Evolutionary conservation across 2,113 vertebrate genomes (phyloP).

Genomic region (Tragelaphus imberbis): DNA sequence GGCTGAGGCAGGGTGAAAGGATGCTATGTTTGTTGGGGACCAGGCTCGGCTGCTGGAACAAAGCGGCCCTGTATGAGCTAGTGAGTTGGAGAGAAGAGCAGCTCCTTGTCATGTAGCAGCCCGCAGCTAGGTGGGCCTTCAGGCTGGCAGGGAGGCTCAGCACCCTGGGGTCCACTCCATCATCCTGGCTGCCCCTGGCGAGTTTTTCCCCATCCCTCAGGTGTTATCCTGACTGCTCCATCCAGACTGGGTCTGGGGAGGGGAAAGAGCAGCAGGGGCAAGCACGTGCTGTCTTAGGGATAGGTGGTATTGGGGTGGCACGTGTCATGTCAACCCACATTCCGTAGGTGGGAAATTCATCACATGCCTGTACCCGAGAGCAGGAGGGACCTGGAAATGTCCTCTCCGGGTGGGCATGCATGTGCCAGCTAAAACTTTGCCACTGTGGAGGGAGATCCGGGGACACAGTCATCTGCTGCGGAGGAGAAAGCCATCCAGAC

Average conservation of each 20-base stretch:
- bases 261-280: neutral
- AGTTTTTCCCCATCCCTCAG: neutral
- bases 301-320: neutral
- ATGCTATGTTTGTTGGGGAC: neutral
- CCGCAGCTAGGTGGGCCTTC: too few relatives aligned
- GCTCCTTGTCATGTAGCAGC: fast-evolving
- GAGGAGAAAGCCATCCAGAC: neutral
- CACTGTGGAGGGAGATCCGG: neutral
- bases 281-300: fast-evolving
- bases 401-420: neutral
- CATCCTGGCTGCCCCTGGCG: neutral
- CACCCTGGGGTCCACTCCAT: fast-evolving
- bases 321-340: fast-evolving
- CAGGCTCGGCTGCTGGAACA: neutral
- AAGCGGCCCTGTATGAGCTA: neutral
- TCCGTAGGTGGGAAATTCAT: neutral
- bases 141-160: neutral
- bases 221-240: neutral
- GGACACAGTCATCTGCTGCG: neutral
- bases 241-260: neutral
- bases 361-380: neutral
- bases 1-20: neutral
- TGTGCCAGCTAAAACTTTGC: neutral
- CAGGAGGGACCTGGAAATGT: neutral
- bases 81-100: neutral